Conservation (phyloP, 2,113 vertebrate genomes). For the Capricornis sumatraensis region DNA sequence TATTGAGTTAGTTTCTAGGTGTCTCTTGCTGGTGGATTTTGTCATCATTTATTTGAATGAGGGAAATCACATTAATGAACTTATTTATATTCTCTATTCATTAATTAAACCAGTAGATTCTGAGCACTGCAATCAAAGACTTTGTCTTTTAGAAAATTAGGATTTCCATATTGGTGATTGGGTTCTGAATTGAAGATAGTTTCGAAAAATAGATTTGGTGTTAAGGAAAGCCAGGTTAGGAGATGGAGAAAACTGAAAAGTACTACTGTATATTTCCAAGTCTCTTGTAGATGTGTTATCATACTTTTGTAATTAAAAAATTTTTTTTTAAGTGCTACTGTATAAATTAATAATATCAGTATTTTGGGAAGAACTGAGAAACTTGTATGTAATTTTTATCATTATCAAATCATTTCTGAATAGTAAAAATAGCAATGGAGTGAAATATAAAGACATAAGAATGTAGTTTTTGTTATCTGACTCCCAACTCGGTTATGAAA, state of each 20-base stretch:
- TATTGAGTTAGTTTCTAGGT: not conserved
- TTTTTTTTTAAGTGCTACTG: not conserved
- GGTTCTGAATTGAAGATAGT: not conserved
- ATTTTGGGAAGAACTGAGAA: not conserved
- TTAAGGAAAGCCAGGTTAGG: not conserved
- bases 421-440: not conserved
- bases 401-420: not conserved
- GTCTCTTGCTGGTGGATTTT: not conserved
- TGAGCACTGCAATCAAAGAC: not conserved
- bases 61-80: not conserved
- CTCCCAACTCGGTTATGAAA: not conserved
- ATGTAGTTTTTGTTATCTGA: not conserved
- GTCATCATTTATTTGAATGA: not conserved
- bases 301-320: not conserved
- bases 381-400: not conserved
- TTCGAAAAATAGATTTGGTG: not conserved
- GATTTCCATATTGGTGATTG: not conserved
- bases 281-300: not conserved
- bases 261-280: not conserved
- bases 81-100: not conserved
- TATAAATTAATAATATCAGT: not conserved
- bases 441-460: not conserved
- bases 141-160: not conserved
- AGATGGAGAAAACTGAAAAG: not conserved
- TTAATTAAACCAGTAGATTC: not conserved